Conservation (phyloP, 2,113 vertebrate genomes). For the Numida meleagris region DNA sequence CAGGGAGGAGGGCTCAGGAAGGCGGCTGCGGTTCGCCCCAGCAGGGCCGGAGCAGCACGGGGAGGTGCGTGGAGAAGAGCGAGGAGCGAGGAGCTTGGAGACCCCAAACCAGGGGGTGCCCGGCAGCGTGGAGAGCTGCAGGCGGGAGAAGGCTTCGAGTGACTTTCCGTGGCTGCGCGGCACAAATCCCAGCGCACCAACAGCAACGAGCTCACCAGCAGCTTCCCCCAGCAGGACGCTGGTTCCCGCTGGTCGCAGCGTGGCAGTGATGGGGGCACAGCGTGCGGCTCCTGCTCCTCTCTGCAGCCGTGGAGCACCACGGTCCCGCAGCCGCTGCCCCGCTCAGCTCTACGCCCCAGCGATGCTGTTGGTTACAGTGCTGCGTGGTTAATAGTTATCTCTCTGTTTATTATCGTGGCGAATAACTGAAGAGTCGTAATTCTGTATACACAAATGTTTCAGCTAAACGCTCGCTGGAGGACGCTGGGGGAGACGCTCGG, state of each 20-base stretch:
- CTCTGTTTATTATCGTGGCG: constrained; percentile 10
- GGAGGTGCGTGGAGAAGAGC: background rate
- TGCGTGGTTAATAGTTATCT: background rate
- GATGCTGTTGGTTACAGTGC: background rate
- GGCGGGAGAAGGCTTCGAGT: background rate
- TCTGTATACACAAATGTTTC: background rate
- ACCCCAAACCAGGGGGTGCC: background rate
- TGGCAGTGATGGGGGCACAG: background rate
- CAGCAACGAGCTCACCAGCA: no score
- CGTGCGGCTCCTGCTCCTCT: background rate
- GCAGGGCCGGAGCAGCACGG: background rate
- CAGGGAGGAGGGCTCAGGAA: background rate
- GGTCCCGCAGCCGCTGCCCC: background rate
- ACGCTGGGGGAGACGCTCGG: background rate
- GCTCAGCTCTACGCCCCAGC: rapidly evolving
- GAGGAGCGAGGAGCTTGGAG: background rate
- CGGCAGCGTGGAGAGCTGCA: rapidly evolving
- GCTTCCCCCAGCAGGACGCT: background rate
- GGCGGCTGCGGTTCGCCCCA: background rate
- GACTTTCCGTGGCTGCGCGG: rapidly evolving
- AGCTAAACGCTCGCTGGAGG: background rate
- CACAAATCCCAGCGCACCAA: no score
- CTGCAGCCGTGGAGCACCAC: rapidly evolving
- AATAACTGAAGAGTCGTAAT: background rate
- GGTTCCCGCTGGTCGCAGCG: no score